phyloP scores from a whole-genome alignment of 1,140 invertebrate genomes.

The Monochamus saltuarius region DNA sequence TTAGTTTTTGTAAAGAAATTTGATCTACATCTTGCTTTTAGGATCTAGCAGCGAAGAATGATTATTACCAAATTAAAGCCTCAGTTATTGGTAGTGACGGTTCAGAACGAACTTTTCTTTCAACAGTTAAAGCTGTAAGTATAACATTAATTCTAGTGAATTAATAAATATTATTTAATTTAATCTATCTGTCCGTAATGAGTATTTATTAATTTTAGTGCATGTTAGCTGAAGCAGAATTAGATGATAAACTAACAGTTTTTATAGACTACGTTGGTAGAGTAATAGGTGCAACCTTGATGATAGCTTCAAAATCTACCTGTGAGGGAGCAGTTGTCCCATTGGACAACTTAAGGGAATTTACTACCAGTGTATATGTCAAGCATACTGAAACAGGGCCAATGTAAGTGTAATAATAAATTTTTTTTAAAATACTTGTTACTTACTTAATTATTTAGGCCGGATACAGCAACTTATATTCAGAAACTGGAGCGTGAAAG shows the following conservation, averaged over 20 bases:
- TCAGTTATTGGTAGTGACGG: constrained; percentile 66
- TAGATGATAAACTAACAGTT: constrained; percentile 71
- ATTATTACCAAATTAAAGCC: constrained; percentile 75
- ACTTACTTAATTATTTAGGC: constrained; percentile 59
- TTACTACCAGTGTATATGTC: constrained; percentile 73
- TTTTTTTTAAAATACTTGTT: neutral
- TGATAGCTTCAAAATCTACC: constrained; percentile 57
- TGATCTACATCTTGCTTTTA: constrained; percentile 56
- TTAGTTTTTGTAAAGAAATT: neutral
- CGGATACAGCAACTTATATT: constrained; percentile 90
- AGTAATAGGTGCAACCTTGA: constrained; percentile 65
- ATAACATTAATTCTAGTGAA: constrained; percentile 5
- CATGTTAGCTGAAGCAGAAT: constrained; percentile 61
- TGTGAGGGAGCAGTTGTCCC: constrained; percentile 52
- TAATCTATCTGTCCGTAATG: constrained; percentile 32
- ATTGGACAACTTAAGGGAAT: constrained; percentile 55
- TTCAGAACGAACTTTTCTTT: constrained; percentile 67
- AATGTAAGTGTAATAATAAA: constrained; percentile 58
- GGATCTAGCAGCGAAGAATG: constrained; percentile 66
- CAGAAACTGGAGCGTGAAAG: constrained; percentile 88
- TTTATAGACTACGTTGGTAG: constrained; percentile 71
- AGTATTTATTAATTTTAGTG: constrained; percentile 54
- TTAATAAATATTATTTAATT: constrained; percentile 1
- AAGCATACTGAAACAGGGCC: constrained; percentile 72
- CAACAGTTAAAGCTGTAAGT: constrained; percentile 78